Conservation (phyloP, 2,888 invertebrate species). For the Flexamia atlantica region DNA sequence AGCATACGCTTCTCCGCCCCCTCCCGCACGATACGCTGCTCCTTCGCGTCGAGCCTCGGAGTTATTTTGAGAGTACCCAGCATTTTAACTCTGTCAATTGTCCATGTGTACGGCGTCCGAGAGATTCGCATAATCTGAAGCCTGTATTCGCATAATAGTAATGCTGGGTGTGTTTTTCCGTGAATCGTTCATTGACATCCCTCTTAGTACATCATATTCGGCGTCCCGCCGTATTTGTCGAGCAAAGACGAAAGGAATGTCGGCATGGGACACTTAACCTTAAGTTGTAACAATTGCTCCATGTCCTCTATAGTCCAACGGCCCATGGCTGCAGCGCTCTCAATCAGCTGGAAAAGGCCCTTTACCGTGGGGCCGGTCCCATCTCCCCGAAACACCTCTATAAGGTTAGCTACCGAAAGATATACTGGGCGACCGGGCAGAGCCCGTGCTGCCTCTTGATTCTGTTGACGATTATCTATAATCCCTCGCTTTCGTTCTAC, state of each 20-base stretch:
- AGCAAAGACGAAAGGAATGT: background rate
- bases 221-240: background rate
- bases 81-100: background rate
- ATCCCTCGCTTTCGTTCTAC: too few species aligned
- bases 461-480: background rate
- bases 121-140: too few species aligned
- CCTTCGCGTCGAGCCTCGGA: background rate
- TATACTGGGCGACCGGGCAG: background rate
- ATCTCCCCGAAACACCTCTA: constrained; percentile 1
- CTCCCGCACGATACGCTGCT: background rate
- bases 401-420: constrained; percentile 7
- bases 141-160: background rate
- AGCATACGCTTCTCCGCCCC: too few species aligned
- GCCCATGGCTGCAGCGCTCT: background rate
- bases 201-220: background rate
- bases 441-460: too few species aligned
- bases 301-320: background rate
- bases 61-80: background rate
- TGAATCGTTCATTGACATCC: too few species aligned
- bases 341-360: background rate
- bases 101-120: background rate
- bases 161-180: background rate
- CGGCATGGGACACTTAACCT: background rate
- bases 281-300: background rate
- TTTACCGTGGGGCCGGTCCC: background rate